Evolutionary conservation across 2,888 invertebrate species (phyloP).

Genomic region (Tolmerus cingulatus): DNA sequence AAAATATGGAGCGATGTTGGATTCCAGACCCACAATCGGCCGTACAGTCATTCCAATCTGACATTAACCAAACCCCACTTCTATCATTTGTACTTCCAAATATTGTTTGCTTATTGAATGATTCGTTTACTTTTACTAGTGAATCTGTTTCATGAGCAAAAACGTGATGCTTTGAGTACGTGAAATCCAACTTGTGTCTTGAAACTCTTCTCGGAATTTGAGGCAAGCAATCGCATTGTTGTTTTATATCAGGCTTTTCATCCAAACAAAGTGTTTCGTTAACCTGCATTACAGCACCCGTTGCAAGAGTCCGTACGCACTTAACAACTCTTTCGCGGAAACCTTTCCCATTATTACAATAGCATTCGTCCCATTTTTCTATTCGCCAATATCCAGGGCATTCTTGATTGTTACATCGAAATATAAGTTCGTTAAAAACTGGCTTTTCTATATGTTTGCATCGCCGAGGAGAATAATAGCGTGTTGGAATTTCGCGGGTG

Average conservation of each 20-base stretch:
- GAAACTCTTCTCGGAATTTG: constrained; percentile 52
- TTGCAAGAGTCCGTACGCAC: constrained; percentile 67
- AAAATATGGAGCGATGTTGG: constrained; percentile 75
- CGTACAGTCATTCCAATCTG: constrained; percentile 68
- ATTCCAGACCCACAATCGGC: constrained; percentile 76
- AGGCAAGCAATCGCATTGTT: constrained; percentile 62
- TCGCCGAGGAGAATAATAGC: constrained; percentile 71
- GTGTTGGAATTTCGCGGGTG: constrained; percentile 72
- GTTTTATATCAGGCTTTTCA: constrained; percentile 63
- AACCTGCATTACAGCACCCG: constrained; percentile 63
- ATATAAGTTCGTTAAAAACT: constrained; percentile 66
- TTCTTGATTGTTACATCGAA: constrained; percentile 77
- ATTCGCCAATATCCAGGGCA: constrained; percentile 84
- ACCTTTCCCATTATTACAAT: constrained; percentile 72
- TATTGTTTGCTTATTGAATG: background rate
- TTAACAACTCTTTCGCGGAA: constrained; percentile 74
- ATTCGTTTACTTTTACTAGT: background rate
- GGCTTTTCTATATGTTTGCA: constrained; percentile 72
- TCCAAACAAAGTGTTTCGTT: constrained; percentile 68
- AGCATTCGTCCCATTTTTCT: constrained; percentile 80
- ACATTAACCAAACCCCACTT: constrained; percentile 57
- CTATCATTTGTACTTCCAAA: constrained; percentile 52
- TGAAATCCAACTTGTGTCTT: constrained; percentile 28
- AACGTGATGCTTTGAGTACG: background rate
- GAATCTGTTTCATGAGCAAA: constrained; percentile 7